phyloP scores from a whole-genome alignment of 1,140 invertebrate genomes.

The roundworm (Caenorhabditis elegans) region DNA sequence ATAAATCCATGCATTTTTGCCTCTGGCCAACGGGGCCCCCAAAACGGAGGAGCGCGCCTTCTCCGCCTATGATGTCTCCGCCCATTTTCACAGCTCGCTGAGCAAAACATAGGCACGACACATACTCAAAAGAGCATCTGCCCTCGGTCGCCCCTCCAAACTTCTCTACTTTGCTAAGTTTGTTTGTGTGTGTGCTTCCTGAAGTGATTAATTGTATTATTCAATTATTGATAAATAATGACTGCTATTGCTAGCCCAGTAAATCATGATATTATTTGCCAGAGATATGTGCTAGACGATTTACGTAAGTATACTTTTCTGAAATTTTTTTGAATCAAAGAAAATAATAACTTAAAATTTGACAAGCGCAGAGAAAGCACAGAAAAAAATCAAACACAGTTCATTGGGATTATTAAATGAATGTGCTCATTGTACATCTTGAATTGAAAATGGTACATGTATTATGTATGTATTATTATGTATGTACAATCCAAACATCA shows the following conservation, averaged over 20 bases:
- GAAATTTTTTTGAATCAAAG: no score
- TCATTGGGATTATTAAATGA: no score
- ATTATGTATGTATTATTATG: no score
- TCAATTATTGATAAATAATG: neutral
- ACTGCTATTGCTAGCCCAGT: slow-evolving; percentile 23
- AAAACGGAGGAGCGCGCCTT: slow-evolving; percentile 24
- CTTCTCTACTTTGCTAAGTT: neutral
- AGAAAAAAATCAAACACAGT: no score
- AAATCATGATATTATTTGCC: slow-evolving; percentile 32
- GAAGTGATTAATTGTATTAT: neutral
- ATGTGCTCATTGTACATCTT: no score
- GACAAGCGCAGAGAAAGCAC: no score
- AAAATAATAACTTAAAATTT: no score
- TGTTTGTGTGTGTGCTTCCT: neutral
- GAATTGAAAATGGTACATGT: no score
- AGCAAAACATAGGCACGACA: slow-evolving; percentile 28
- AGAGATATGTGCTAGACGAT: slow-evolving; percentile 38
- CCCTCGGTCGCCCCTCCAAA: slow-evolving; percentile 13
- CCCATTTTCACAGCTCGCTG: slow-evolving; percentile 32
- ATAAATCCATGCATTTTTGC: slow-evolving; percentile 21
- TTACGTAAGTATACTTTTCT: slow-evolving; percentile 30
- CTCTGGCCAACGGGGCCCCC: neutral
- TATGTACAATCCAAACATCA: no score
- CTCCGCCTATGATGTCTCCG: slow-evolving; percentile 28
- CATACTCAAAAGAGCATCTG: slow-evolving; percentile 22